Base-by-base conservation (phyloP, 2,888 invertebrate genomes). In the Lepidochitona cinerea region DNA sequence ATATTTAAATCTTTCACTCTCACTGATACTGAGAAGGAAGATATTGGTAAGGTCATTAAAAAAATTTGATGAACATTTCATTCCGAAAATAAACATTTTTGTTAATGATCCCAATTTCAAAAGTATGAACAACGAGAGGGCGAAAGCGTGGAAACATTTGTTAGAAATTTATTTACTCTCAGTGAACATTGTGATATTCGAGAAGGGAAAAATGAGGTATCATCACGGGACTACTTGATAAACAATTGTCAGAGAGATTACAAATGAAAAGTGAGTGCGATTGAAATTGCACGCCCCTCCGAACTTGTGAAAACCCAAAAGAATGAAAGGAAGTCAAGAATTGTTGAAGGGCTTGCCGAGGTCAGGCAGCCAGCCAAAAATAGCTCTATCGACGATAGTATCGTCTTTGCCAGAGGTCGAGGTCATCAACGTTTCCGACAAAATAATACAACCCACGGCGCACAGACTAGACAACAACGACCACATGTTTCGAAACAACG, bases 21-120 rank as follows among this genome's bases (percentile, higher is more conserved):
- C 26, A 49, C 33, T 49, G n/a, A 65, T 2, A 36, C 64, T 14
- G 35, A 26, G 12, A 41, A n/a, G 12, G 54, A 37, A 33, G 54
- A 54, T n/a, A 36, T 23, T 66, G 66, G 37, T 26, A 35, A 23
- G 18, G 66, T 66, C 37, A 18, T 66, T n/a, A 32, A 66, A n/a
- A n/a, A 73, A 41, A 14, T 70, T 73, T 59, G 69, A 70, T 41
- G 73, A 36, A 0, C 37, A 72, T 33, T 72, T 72, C n/a, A 59
- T 73, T 37, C 73, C 73, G 5, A 73, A 53, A 35, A 32, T 33
- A 41, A 73, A 73, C 37, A 33, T 73, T 7, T 37, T 73, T 14
- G 37, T 69, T 54, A 73, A 37, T 14, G 70, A n/a, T 74, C 54
- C 9, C 23, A 49, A 59, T 73, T 73, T 52, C 18, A 54, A 23